phyloP scores from a whole-genome alignment of 2,113 vertebrate genomes.

The Mobula hypostoma region DNA sequence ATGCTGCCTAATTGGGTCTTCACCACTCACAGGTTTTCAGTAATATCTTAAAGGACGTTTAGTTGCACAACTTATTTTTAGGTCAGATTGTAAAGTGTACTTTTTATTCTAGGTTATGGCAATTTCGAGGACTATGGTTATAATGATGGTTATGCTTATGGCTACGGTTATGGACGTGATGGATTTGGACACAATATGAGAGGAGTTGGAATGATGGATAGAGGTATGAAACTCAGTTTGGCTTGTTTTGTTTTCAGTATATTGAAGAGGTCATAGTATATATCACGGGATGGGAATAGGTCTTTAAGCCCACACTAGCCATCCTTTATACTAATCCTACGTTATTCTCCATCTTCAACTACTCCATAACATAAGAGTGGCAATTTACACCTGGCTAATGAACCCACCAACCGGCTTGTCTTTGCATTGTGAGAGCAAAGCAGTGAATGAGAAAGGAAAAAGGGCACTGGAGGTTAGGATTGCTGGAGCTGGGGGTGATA shows the following conservation, averaged over 20 bases:
- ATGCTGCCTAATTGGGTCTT: neutral
- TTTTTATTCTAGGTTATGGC: conserved; percentile 60
- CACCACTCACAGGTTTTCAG: neutral
- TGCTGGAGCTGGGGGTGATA: no score
- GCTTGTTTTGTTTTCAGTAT: conserved; percentile 45
- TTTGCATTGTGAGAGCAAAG: no score
- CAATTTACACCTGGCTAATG: no score
- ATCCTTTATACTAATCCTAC: no score
- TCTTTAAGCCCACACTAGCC: no score
- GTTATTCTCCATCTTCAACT: no score
- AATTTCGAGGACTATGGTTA: conserved; percentile 77
- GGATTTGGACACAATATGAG: conserved; percentile 62
- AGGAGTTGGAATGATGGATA: conserved; percentile 49
- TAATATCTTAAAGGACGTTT: neutral
- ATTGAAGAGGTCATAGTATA: conserved; percentile 53
- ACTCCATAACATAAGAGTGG: no score
- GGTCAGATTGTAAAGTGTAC: neutral
- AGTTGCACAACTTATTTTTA: neutral
- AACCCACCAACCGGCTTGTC: no score
- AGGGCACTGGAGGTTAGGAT: no score
- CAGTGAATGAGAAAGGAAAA: no score
- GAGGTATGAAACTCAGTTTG: neutral
- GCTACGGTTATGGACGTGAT: conserved; percentile 75
- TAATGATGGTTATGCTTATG: conserved; percentile 53
- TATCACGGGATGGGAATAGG: no score